Base-by-base conservation (phyloP, 2,113 vertebrate genomes). In the Bucco capensis region DNA sequence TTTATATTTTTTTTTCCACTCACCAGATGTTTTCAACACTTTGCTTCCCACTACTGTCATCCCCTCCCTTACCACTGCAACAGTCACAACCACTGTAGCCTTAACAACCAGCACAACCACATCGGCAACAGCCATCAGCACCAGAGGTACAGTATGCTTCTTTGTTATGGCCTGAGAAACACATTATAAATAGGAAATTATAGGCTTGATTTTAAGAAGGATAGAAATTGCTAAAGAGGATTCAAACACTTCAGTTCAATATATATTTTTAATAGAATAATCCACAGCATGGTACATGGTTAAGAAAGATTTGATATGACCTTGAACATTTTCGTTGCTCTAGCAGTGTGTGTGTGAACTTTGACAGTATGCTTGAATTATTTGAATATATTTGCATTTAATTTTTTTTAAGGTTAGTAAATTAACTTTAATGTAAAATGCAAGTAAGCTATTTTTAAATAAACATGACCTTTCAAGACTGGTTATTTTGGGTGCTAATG, bases 11-110 rank as follows among this genome's bases (percentile, higher is more conserved):
- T 97, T 98, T 98, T 98, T 97, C 98, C 98, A 98, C 98, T 98
- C 97, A 98, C 99, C 98, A 99, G 99, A 99, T 97, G 97, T 95
- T 97, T 98, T 98, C 97, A 99, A 98, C 97, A 98, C 98, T 98
- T 98, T 97, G 98, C 98, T 98, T 98, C 97, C 98, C 98, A 98
- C 98, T 98, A 98, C 98, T 98, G 98, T 98, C 97, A 98, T 98
- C 98, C 98, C 98, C 98, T 98, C 98, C 97, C 98, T 98, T 98
- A 98, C 98, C 98, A 98, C 98, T 97, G 98, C 97, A 98, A 98
- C 98, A 98, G 98, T 98, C 98, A 98, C 98, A 97, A 98, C 98
- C 96, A 98, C 97, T 97, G 97, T 98, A 97, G 97, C 98, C 97
- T 98, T 99, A 99, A 98, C 98, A 98, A 96, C 97, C 98, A 98